Conservation (phyloP, 2,888 invertebrate species). For the Leptinotarsa tumamoca region DNA sequence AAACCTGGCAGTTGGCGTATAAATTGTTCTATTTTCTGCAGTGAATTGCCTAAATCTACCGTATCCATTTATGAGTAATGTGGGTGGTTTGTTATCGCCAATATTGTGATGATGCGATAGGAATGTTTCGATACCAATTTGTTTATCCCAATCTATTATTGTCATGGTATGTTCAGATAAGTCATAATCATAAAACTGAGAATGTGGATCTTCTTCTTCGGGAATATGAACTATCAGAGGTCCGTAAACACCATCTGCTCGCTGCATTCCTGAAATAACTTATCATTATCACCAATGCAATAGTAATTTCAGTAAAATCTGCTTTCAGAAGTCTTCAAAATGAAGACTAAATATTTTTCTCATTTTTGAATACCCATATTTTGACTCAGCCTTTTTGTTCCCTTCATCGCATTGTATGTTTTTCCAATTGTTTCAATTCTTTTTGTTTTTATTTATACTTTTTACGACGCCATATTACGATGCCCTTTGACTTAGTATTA, state of each 20-base stretch:
- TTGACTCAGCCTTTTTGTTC: too few species aligned
- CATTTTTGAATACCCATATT: too few species aligned
- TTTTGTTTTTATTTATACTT: too few species aligned
- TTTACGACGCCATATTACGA: too few species aligned
- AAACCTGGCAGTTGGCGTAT: constrained; percentile 75
- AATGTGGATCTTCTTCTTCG: constrained; percentile 73
- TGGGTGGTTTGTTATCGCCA: constrained; percentile 86
- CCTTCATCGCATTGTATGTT: too few species aligned
- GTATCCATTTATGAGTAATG: constrained; percentile 84
- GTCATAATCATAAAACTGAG: constrained; percentile 82
- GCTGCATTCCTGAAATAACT: constrained; percentile 78
- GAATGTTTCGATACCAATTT: constrained; percentile 79
- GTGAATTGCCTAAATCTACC: constrained; percentile 72
- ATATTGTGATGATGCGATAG: constrained; percentile 86
- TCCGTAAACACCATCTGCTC: constrained; percentile 88
- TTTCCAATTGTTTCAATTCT: too few species aligned
- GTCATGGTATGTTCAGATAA: constrained; percentile 80
- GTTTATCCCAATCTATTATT: constrained; percentile 86
- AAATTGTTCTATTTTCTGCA: constrained; percentile 57
- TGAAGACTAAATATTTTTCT: too few species aligned
- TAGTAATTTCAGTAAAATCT: too few species aligned
- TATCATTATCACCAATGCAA: too few species aligned
- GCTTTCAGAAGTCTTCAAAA: too few species aligned
- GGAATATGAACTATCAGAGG: constrained; percentile 81
- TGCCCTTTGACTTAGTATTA: too few species aligned